A percentile compares a stretch with the other conserved stretches of the same genome.
These are phyloP conservation scores for Drosophila trapezifrons DNA, from an alignment of 1,140 invertebrate genomes.

Conservation along the genomic window DNA sequence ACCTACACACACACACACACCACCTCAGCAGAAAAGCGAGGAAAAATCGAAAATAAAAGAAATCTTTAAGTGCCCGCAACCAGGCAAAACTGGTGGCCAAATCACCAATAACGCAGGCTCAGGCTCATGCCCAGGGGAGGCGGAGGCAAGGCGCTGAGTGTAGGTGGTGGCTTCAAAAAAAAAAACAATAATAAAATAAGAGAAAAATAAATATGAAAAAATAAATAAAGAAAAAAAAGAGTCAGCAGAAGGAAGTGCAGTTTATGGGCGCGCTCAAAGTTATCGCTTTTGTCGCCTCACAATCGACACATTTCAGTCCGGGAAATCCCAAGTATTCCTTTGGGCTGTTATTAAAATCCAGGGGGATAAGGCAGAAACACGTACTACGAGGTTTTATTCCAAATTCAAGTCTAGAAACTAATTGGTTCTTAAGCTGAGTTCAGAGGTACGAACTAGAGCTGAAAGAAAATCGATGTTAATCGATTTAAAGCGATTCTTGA, in stretches of 20 bases:
- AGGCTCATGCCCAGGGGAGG: neutral
- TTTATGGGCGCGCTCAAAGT: conserved; percentile 34
- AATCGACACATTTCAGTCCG: conserved; percentile 54
- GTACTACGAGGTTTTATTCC: too few species aligned
- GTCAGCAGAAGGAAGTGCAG: conserved; percentile 4
- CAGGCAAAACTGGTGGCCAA: conserved; percentile 51
- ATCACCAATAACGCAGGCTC: conserved; percentile 18
- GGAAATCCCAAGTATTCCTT: neutral
- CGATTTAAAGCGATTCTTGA: neutral
- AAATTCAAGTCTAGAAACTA: neutral
- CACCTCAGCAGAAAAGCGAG: conserved; percentile 18
- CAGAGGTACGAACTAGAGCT: neutral
- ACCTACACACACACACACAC: conserved; percentile 56
- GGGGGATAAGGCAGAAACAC: too few species aligned
- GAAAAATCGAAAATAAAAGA: conserved; percentile 46
- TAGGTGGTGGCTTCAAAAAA: conserved; percentile 11
- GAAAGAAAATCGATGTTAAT: too few species aligned
- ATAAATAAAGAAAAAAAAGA: neutral
- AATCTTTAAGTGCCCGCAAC: conserved; percentile 52
- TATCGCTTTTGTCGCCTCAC: conserved; percentile 64
- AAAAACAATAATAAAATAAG: neutral
- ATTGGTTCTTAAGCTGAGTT: neutral
- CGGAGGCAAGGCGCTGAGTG: neutral
- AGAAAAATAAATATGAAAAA: neutral
- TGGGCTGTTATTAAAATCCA: neutral